Evolutionary conservation across 2,113 vertebrate genomes (phyloP).

Genomic region (Petaurus breviceps): DNA sequence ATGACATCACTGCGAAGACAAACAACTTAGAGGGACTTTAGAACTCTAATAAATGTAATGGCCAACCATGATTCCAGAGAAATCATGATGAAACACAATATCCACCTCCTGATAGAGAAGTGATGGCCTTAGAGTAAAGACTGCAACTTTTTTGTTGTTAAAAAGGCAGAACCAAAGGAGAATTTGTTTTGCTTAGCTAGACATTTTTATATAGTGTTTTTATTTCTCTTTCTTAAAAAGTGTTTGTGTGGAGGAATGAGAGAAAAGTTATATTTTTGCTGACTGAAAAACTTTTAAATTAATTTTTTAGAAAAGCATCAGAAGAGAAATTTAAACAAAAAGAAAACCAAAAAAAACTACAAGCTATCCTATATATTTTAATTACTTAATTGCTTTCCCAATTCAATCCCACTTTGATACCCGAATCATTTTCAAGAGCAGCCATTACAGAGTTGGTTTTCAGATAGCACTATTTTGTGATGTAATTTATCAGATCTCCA

Average conservation of each 20-base stretch:
- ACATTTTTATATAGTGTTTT: background rate
- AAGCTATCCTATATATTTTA: background rate
- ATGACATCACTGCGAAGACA: background rate
- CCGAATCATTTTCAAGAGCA: background rate
- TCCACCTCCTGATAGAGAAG: background rate
- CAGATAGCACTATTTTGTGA: background rate
- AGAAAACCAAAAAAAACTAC: background rate
- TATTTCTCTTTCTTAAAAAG: background rate
- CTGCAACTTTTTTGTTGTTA: background rate
- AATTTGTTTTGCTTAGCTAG: background rate
- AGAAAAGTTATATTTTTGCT: background rate
- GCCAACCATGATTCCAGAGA: background rate
- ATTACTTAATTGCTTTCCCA: background rate
- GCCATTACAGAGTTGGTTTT: background rate
- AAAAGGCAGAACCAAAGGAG: background rate
- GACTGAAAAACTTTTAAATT: background rate
- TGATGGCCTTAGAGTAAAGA: background rate
- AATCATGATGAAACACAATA: background rate
- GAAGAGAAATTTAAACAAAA: background rate
- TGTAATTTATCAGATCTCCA: background rate
- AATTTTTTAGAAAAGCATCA: background rate
- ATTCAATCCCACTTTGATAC: background rate
- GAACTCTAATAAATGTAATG: background rate
- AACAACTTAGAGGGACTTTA: background rate
- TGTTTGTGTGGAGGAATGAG: background rate